Evolutionary conservation across 37 sponge, comb jelly and placozoan genomes (phyloP).

Genomic region (Geodia barretti): DNA sequence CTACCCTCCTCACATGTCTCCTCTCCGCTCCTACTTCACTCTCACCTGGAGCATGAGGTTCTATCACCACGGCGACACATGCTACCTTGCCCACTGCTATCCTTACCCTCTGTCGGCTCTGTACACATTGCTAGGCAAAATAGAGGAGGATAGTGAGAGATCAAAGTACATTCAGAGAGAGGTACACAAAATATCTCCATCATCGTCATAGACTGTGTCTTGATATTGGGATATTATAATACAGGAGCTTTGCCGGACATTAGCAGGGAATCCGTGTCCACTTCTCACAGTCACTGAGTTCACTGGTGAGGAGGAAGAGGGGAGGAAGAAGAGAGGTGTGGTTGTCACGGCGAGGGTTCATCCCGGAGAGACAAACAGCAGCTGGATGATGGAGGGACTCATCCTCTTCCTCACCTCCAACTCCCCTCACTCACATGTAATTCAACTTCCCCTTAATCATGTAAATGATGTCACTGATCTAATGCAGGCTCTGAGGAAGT

Average conservation of each 20-base stretch:
- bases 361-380: constrained; percentile 84
- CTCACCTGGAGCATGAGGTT: constrained; percentile 70
- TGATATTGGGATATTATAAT: background rate
- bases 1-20: background rate
- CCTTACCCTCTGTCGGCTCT: constrained; percentile 85
- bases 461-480: background rate
- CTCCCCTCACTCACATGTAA: constrained; percentile 58
- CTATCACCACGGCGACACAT: constrained; percentile 67
- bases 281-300: constrained; percentile 85
- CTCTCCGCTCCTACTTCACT: constrained; percentile 2
- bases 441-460: background rate
- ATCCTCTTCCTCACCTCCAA: constrained; percentile 45
- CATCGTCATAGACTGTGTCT: no score
- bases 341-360: constrained; percentile 73
- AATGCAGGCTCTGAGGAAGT: constrained; percentile 57
- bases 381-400: constrained; percentile 85
- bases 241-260: constrained; percentile 68
- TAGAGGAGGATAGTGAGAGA: constrained; percentile 19
- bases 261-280: constrained; percentile 80
- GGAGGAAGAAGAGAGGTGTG: constrained; percentile 35
- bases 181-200: no score
- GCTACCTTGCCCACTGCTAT: constrained; percentile 89
- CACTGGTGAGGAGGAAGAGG: constrained; percentile 1
- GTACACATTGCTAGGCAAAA: constrained; percentile 5
- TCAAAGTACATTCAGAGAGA: constrained; percentile 15